Base-by-base conservation (phyloP, 2,797 vertebrate genomes). In the Ispidina lecontei region DNA sequence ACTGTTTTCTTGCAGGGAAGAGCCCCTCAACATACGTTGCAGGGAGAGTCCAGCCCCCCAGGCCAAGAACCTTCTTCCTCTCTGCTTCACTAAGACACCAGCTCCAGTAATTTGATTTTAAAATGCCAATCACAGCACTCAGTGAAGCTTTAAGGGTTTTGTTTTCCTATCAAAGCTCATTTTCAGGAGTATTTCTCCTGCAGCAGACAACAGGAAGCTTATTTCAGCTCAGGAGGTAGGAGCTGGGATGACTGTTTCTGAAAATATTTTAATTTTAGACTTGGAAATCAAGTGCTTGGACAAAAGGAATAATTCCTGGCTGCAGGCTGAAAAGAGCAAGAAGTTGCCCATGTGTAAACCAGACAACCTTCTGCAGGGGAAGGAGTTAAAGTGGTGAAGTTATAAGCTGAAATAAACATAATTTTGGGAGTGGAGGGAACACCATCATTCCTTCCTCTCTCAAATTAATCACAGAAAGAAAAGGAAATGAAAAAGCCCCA, bases 241-340 rank as follows among this genome's bases (percentile, higher is more conserved):
- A 90, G 77, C 21, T 60, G 56, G 52, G 70, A 81, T 89, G 91
- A 91, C 58, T 60, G 43, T 17, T 89, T 80, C 72, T 80, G 65
- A 41, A 73, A 82, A 81, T 81, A 31, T 92, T 51, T 74, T 6
- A 63, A 68, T 78, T 93, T 72, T 39, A 91, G 76, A 43, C 49
- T 81, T 92, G 28, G 68, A 92, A 94, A 90, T 62, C 44, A 92
- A 88, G 52, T 76, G 90, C 60, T 54, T 74, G 83, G 77, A 92
- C 80, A 89, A 90, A 82, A 35, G 49, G 26, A 63, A 62, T 54
- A 69, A 69, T 47, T 91, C 0, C 7, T 86, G 77, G 73, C 6
- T 86, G 60, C 14, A 90, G 74, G 0, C n/a, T 75, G 87, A 77
- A 77, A 90, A 84, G 81, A 84, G 68, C 80, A 94, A 91, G 87